A percentile compares a stretch with the other conserved stretches of the same genome.
Evolutionary conservation across 2,797 vertebrate species (phyloP).

Genomic region (Chaetodon trifasciatus): DNA sequence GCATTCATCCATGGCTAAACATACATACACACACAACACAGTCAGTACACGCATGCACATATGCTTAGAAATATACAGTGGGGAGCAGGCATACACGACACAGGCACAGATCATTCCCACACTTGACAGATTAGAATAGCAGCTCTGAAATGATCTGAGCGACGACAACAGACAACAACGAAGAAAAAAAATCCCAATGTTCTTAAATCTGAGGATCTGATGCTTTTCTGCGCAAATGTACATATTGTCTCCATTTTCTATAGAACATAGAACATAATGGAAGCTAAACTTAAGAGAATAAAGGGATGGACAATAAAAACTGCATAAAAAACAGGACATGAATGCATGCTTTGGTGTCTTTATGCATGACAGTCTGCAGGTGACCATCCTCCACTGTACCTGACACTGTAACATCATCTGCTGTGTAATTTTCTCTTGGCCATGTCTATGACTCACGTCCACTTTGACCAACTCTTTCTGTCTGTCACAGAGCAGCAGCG

Average conservation of each 20-base stretch:
- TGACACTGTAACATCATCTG: neutral
- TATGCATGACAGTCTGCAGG: neutral
- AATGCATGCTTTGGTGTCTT: too few species aligned
- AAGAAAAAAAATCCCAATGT: neutral
- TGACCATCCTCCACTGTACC: neutral
- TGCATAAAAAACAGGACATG: too few species aligned
- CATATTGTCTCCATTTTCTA: too few species aligned
- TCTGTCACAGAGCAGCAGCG: neutral
- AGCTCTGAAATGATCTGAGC: neutral
- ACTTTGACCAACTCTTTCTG: neutral
- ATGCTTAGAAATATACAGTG: slow-evolving; percentile 41
- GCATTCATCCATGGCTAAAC: slow-evolving; percentile 67
- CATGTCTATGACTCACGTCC: neutral
- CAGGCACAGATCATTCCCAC: slow-evolving; percentile 8
- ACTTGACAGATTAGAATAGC: neutral
- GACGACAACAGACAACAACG: neutral
- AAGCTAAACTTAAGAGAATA: too few species aligned
- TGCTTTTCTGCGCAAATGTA: too few species aligned
- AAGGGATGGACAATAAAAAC: too few species aligned
- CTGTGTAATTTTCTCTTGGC: neutral
- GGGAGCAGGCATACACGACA: neutral
- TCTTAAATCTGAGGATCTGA: too few species aligned
- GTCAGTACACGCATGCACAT: slow-evolving; percentile 32
- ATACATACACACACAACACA: slow-evolving; percentile 57
- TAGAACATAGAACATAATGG: neutral